A percentile compares a stretch with the other conserved stretches of the same genome.
phyloP scores from a whole-genome alignment of 2,797 vertebrate species.

The Hypotaenidia philippensis region DNA sequence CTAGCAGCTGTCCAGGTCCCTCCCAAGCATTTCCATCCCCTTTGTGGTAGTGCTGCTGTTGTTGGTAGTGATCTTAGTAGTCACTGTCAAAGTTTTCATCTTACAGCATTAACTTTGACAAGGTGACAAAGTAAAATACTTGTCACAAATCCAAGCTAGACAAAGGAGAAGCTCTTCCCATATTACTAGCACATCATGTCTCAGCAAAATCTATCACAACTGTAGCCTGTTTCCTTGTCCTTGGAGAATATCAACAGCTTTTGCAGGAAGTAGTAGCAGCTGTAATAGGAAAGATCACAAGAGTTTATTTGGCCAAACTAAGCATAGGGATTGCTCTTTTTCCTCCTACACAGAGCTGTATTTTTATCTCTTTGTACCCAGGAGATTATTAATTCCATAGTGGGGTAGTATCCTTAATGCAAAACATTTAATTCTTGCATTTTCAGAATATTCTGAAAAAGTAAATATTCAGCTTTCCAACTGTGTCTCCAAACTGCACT shows the following conservation, averaged over 20 bases:
- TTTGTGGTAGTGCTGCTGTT: background rate
- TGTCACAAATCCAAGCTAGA: background rate
- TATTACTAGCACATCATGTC: accelerated
- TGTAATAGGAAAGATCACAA: background rate
- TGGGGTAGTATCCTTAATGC: background rate
- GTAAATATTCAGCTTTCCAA: background rate
- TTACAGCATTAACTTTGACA: background rate
- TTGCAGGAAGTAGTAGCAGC: background rate
- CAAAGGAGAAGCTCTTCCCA: background rate
- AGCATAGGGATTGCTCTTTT: background rate
- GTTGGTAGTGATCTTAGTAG: background rate
- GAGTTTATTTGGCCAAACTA: background rate
- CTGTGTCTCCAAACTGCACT: background rate
- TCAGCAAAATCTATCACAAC: background rate
- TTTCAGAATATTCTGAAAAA: background rate
- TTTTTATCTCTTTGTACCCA: background rate
- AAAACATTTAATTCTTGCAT: background rate
- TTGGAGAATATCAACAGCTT: background rate
- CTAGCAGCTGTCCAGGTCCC: background rate
- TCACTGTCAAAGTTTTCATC: accelerated
- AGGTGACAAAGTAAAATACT: background rate
- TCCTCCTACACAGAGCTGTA: background rate
- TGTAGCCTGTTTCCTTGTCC: background rate
- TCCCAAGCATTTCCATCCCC: accelerated
- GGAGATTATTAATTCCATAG: background rate